Conservation (phyloP, 2,113 vertebrate species). For the Brachyhypopomus gauderio region DNA sequence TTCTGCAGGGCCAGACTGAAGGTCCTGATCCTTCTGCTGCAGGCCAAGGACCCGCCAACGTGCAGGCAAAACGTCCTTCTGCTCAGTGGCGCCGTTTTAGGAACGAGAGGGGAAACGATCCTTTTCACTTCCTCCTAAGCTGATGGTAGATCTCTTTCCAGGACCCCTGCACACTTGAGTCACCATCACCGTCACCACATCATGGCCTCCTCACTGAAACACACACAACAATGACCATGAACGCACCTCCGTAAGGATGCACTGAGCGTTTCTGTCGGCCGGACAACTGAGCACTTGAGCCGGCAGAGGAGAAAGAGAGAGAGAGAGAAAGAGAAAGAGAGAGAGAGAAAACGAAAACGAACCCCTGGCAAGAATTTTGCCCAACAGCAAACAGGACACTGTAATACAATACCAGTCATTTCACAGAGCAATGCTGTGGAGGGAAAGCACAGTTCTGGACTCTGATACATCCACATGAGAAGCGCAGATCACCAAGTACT, state of each 20-base stretch:
- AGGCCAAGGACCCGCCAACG: not conserved
- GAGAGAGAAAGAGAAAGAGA: too few relatives aligned
- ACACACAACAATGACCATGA: constrained; percentile 19
- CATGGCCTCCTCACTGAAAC: constrained; percentile 40
- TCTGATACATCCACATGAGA: not conserved
- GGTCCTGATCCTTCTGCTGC: not conserved
- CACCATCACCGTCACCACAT: not conserved
- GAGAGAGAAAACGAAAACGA: not conserved
- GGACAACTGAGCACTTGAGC: not conserved
- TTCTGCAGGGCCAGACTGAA: not conserved
- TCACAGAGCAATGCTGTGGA: not conserved
- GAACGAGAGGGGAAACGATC: not conserved
- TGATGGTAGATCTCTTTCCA: not conserved
- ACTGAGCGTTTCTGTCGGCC: not conserved
- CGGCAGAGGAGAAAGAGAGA: not conserved
- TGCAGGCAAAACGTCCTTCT: not conserved
- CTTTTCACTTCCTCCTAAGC: constrained; percentile 18
- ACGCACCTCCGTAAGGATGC: not conserved
- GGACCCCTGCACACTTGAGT: not conserved
- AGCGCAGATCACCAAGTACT: too few relatives aligned
- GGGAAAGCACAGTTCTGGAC: not conserved
- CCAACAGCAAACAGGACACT: not conserved
- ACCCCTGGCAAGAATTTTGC: not conserved
- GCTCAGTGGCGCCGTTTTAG: too few relatives aligned
- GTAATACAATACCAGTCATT: not conserved